phyloP scores from a whole-genome alignment of 1,140 invertebrate genomes.

The Acromyrmex charruanus region DNA sequence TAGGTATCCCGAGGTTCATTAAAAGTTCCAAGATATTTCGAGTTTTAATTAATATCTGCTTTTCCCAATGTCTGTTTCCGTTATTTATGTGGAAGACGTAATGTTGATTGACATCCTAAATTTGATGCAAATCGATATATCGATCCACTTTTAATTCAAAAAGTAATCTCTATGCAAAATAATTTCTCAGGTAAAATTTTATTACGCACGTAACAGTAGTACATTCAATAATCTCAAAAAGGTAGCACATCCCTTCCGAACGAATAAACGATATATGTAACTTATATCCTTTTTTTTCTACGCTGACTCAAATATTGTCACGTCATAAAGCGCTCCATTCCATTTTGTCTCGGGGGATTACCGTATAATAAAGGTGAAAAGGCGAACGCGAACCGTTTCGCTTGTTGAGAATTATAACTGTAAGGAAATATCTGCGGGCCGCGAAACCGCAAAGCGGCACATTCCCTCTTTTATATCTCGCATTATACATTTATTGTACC shows the following conservation, averaged over 20 bases:
- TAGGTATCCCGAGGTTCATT: slow-evolving; percentile 43
- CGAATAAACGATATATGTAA: slow-evolving; percentile 24
- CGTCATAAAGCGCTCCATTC: slow-evolving; percentile 15
- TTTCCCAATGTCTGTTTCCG: not conserved
- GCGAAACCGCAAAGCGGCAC: slow-evolving; percentile 10
- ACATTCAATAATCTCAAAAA: slow-evolving; percentile 40
- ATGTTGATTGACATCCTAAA: slow-evolving; percentile 45
- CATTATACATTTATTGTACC: slow-evolving; percentile 55
- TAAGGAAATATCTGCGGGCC: slow-evolving; percentile 52
- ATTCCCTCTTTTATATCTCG: slow-evolving; percentile 47
- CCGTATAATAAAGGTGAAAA: slow-evolving; percentile 40
- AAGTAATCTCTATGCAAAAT: slow-evolving; percentile 47
- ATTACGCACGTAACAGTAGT: not conserved
- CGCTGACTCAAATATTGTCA: slow-evolving; percentile 9
- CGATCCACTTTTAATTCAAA: slow-evolving; percentile 30
- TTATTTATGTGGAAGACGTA: slow-evolving; percentile 30
- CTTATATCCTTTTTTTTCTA: slow-evolving; percentile 20
- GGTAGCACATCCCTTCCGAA: not conserved
- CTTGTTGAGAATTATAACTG: slow-evolving; percentile 43
- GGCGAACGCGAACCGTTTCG: slow-evolving; percentile 27
- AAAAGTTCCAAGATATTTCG: slow-evolving; percentile 61
- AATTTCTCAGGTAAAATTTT: slow-evolving; percentile 40
- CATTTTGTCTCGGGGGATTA: slow-evolving; percentile 46
- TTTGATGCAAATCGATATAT: slow-evolving; percentile 38
- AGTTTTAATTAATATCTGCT: slow-evolving; percentile 53